Conservation (phyloP, 37 sponge, comb jelly and placozoan genomes). For the Halichondria panicea region DNA sequence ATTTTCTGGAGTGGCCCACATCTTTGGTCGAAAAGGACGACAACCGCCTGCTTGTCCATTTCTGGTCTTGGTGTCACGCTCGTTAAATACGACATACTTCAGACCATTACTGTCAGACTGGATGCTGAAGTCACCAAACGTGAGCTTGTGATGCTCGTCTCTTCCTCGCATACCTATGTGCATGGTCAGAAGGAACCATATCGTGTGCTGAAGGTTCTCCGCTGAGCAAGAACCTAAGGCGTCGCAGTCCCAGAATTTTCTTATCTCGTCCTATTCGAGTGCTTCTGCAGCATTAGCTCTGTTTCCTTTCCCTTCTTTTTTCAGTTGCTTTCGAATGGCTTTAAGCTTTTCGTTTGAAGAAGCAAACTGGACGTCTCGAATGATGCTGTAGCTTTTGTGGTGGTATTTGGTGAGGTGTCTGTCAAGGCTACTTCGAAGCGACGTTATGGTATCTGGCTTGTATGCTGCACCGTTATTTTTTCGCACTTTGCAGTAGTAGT, state of each 20-base stretch:
- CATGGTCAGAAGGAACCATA: constrained; percentile 7
- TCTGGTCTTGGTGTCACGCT: constrained; percentile 3
- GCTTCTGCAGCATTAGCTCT: constrained; percentile 17
- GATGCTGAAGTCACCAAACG: constrained; percentile 4
- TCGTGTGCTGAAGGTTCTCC: not conserved
- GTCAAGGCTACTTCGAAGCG: constrained; percentile 7
- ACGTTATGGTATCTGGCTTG: constrained; percentile 6
- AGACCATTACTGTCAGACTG: not conserved
- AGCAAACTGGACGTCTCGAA: constrained; percentile 1
- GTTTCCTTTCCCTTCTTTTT: constrained; percentile 9
- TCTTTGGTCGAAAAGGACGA: constrained; percentile 5
- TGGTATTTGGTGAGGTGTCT: not conserved
- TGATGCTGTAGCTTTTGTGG: not conserved
- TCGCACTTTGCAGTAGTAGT: not conserved
- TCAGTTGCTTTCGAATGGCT: constrained; percentile 4
- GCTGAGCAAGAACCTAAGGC: not conserved
- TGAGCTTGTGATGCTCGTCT: not conserved
- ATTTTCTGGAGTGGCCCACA: constrained; percentile 13
- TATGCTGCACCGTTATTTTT: constrained; percentile 8
- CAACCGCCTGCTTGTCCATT: not conserved
- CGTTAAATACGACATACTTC: constrained; percentile 1
- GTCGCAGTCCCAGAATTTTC: not conserved
- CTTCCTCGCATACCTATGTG: constrained; percentile 13
- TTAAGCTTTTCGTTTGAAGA: constrained; percentile 1
- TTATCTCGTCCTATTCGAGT: not conserved